Percentiles rank a stretch among this genome's conserved stretches.
Evolutionary conservation across 1,140 invertebrate species (phyloP).

Genomic region (Drosophila santomea): DNA sequence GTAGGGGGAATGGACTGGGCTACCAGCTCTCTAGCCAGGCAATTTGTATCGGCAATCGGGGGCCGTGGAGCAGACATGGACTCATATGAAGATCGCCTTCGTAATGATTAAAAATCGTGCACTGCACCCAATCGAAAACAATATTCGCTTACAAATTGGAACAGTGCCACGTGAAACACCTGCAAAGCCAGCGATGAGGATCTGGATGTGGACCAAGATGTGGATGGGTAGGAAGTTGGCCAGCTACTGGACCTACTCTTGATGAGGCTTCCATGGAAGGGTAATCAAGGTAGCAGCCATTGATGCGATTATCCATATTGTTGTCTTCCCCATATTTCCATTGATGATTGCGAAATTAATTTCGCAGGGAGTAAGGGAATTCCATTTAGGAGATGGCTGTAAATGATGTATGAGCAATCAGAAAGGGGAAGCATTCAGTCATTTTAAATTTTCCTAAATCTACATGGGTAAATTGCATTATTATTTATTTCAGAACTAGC

Average conservation of each 20-base stretch:
- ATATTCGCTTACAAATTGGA: conserved; percentile 73
- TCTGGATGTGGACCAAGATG: neutral
- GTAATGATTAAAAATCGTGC: conserved; percentile 80
- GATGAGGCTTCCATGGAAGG: conserved; percentile 53
- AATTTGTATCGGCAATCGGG: conserved; percentile 69
- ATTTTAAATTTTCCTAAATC: too few relatives aligned
- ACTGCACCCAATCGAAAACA: conserved; percentile 69
- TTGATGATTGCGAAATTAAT: conserved; percentile 69
- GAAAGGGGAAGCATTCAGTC: too few relatives aligned
- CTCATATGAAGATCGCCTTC: conserved; percentile 46
- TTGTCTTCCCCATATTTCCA: conserved; percentile 19
- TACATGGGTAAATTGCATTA: too few relatives aligned
- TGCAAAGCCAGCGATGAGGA: conserved; percentile 17
- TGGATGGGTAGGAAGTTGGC: conserved; percentile 23
- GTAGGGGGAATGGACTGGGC: conserved; percentile 7
- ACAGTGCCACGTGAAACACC: conserved; percentile 69
- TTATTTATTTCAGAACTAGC: too few relatives aligned
- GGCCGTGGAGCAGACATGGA: conserved; percentile 36
- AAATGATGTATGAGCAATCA: neutral
- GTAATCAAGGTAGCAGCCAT: conserved; percentile 54
- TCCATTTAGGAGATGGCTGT: neutral
- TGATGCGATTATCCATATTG: conserved; percentile 27
- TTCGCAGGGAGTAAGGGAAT: conserved; percentile 11
- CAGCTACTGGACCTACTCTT: conserved; percentile 20
- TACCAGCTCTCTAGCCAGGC: conserved; percentile 32